Percentiles rank a stretch among this genome's conserved stretches.
These are phyloP conservation scores for Turritopsis rubra DNA, from an alignment of 30 jellyfish, hydroid and myxozoan species.

Conservation along the genomic window DNA sequence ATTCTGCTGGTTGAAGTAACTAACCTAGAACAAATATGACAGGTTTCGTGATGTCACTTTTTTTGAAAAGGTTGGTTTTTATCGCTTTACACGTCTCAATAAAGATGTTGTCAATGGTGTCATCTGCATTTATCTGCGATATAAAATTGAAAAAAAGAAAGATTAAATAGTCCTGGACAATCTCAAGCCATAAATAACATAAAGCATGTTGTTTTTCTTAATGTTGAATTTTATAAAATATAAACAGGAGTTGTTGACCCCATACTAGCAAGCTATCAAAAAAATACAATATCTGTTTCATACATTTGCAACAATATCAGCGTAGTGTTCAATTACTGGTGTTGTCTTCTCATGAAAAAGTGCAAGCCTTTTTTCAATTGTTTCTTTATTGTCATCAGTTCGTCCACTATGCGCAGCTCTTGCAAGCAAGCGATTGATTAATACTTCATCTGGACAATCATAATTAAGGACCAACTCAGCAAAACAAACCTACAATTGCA, in stretches of 20 bases:
- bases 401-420: conserved; percentile 83
- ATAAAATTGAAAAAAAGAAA: neutral
- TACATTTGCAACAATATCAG: conserved; percentile 57
- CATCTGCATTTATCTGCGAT: conserved; percentile 26
- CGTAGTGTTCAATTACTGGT: conserved; percentile 56
- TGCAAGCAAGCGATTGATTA: conserved; percentile 47
- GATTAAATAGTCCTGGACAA: too few relatives aligned
- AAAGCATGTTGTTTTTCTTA: too few relatives aligned
- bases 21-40: conserved; percentile 70
- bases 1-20: too few relatives aligned
- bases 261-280: neutral
- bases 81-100: conserved; percentile 30
- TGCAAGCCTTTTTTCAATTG: conserved; percentile 63
- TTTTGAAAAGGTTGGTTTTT: conserved; percentile 13
- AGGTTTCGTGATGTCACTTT: conserved; percentile 24
- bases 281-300: too few relatives aligned
- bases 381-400: conserved; percentile 75
- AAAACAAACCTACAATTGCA: conserved; percentile 47
- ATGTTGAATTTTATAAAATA: too few relatives aligned
- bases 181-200: too few relatives aligned
- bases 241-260: too few relatives aligned
- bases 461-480: conserved; percentile 57
- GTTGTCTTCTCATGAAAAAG: conserved; percentile 68
- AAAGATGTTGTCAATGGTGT: conserved; percentile 32
- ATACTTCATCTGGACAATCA: conserved; percentile 51